Conservation (phyloP, 2,113 vertebrate genomes). For the Halichoeres trimaculatus region DNA sequence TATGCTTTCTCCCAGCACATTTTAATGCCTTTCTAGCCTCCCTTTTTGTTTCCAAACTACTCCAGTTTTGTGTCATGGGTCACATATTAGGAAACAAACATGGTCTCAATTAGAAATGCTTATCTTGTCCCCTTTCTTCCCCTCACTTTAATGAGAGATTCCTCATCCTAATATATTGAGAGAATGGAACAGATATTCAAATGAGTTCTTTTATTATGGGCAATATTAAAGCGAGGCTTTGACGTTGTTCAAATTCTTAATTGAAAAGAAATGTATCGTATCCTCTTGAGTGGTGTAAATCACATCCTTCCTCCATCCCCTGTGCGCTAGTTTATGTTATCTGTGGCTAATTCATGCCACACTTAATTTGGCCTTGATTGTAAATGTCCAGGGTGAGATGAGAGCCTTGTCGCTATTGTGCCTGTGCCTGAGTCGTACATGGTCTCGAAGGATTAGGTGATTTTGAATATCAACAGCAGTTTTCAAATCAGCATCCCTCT, state of each 20-base stretch:
- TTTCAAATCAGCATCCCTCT: slow-evolving; percentile 63
- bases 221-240: slow-evolving; percentile 73
- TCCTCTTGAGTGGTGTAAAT: slow-evolving; percentile 81
- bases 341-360: slow-evolving; percentile 84
- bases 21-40: slow-evolving; percentile 61
- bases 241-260: slow-evolving; percentile 76
- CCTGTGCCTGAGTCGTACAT: slow-evolving; percentile 59
- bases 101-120: slow-evolving; percentile 79
- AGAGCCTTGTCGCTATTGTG: slow-evolving; percentile 72
- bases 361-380: slow-evolving; percentile 82
- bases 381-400: slow-evolving; percentile 80
- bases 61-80: slow-evolving; percentile 73
- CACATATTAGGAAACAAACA: slow-evolving; percentile 82
- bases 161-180: slow-evolving; percentile 75
- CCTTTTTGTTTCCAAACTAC: slow-evolving; percentile 70
- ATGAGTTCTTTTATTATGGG: slow-evolving; percentile 82
- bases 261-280: slow-evolving; percentile 80
- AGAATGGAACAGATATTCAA: slow-evolving; percentile 80
- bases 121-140: slow-evolving; percentile 62
- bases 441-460: slow-evolving; percentile 70
- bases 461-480: slow-evolving; percentile 60
- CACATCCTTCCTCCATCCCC: slow-evolving; percentile 77
- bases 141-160: slow-evolving; percentile 69
- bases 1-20: slow-evolving; percentile 50
- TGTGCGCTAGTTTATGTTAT: slow-evolving; percentile 79